Conservation (phyloP, 2,888 invertebrate species). For the Matsumyia berberina region DNA sequence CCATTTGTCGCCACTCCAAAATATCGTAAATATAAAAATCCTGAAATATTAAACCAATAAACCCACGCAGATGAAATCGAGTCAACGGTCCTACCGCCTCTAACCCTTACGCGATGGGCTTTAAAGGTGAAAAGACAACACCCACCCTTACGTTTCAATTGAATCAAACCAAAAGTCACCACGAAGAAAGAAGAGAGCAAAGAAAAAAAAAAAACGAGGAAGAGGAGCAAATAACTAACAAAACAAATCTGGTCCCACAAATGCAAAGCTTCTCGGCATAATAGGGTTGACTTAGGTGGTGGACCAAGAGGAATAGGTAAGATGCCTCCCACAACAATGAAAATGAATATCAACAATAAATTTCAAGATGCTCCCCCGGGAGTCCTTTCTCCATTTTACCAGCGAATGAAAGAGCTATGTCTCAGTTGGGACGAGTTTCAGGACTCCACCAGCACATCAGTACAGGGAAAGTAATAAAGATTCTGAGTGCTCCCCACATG, state of each 20-base stretch:
- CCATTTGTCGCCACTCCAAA: conserved; percentile 26
- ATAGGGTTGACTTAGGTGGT: conserved; percentile 49
- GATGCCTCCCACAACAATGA: conserved; percentile 45
- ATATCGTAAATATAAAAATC: conserved; percentile 57
- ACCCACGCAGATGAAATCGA: conserved; percentile 51
- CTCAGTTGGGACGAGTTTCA: conserved; percentile 54
- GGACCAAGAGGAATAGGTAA: conserved; percentile 17
- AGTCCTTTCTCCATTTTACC: conserved; percentile 46
- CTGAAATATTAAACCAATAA: conserved; percentile 52
- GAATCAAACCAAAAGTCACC: conserved; percentile 18
- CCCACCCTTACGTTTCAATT: not conserved
- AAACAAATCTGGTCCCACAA: conserved; percentile 50
- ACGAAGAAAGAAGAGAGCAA: not conserved
- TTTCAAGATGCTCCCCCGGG: conserved; percentile 49
- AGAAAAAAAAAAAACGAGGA: not conserved
- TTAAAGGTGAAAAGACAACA: conserved; percentile 22
- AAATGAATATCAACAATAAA: conserved; percentile 59
- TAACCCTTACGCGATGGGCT: conserved; percentile 11
- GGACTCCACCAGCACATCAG: conserved; percentile 27
- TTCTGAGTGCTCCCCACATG: conserved; percentile 52
- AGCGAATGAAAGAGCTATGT: conserved; percentile 43
- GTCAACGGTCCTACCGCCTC: conserved; percentile 4
- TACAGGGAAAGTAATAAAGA: conserved; percentile 52
- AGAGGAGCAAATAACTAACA: conserved; percentile 16
- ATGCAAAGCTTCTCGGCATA: conserved; percentile 47